A percentile compares a stretch with the other conserved stretches of the same genome.
Evolutionary conservation across 2,797 vertebrate species (phyloP).

Genomic region (Sebastiscus albofasciatus): DNA sequence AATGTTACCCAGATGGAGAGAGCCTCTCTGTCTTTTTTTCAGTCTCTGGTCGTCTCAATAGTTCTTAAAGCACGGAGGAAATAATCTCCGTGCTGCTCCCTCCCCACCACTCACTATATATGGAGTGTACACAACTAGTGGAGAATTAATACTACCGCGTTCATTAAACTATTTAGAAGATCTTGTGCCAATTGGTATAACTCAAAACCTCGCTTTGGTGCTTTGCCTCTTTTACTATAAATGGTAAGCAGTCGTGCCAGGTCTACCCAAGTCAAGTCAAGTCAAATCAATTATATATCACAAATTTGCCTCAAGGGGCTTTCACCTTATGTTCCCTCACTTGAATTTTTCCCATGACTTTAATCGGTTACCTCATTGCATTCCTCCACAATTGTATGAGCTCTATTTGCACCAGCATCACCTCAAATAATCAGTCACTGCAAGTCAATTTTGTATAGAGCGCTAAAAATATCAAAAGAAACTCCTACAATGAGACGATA

Average conservation of each 20-base stretch:
- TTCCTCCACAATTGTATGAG: neutral
- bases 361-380: neutral
- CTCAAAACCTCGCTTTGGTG: neutral
- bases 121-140: neutral
- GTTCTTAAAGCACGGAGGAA: neutral
- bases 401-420: neutral
- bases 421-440: slow-evolving; percentile 2
- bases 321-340: neutral
- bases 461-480: slow-evolving; percentile 38
- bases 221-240: slow-evolving; percentile 9
- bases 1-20: slow-evolving; percentile 67
- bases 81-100: neutral
- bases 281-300: neutral
- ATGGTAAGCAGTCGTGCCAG: neutral
- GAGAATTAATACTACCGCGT: neutral
- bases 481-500: slow-evolving; percentile 33
- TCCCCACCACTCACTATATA: neutral
- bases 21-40: neutral
- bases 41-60: slow-evolving; percentile 20
- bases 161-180: neutral
- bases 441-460: neutral
- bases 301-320: neutral
- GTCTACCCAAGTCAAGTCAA: neutral
- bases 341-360: neutral
- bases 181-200: neutral